Conservation (phyloP, 2,113 vertebrate genomes). For the Sigmodon hispidus region DNA sequence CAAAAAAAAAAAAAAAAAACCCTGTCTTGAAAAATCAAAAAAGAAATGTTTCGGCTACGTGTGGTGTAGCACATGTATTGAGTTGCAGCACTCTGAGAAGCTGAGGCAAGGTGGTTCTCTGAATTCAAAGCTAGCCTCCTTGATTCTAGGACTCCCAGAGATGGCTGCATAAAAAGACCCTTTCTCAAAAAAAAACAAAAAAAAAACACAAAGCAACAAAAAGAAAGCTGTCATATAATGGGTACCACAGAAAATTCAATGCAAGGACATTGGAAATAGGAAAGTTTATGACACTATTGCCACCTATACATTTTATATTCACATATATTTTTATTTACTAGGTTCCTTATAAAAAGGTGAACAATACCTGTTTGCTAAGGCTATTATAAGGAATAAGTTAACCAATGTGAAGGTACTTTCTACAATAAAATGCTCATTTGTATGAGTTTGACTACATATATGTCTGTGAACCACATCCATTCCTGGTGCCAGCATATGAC, state of each 20-base stretch:
- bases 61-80: neutral
- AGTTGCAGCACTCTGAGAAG: neutral
- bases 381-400: constrained; percentile 20
- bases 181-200: neutral
- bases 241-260: neutral
- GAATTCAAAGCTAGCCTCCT: neutral
- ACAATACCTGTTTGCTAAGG: neutral
- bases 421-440: constrained; percentile 4
- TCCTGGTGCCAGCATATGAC: neutral
- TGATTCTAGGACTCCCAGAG: neutral
- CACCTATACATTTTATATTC: neutral
- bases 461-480: neutral
- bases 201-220: neutral
- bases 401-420: constrained; percentile 25
- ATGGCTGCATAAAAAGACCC: neutral
- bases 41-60: neutral
- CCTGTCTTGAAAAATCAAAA: too few species aligned
- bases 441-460: neutral
- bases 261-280: neutral
- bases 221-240: neutral
- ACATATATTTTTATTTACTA: neutral
- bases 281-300: neutral
- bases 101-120: neutral
- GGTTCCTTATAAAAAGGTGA: constrained; percentile 14
- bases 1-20: too few species aligned